Base-by-base conservation (phyloP, 2,888 invertebrate genomes). In the Syrphus vitripennis region DNA sequence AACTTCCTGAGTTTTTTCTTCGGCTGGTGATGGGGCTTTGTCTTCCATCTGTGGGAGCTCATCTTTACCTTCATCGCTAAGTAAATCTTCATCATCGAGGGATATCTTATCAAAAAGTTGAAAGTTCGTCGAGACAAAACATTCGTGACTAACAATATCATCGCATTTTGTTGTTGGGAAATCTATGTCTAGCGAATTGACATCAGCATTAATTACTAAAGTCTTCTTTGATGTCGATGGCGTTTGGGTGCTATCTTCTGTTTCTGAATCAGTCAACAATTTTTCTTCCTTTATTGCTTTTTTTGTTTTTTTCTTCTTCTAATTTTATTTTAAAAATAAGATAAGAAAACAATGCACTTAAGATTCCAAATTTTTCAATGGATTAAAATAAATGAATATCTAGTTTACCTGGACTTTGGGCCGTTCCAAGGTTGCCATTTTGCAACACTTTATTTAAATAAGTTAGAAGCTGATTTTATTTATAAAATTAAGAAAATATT, bases 341-440 rank as follows among this genome's bases (percentile, higher is more conserved):
- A 80, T 72, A 53, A 71, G 72, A 76, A 71, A 40, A 40, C 42
- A 71, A 78, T 63, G 61, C 31, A 61, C 55, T 48, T 59, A 21
- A 5, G 21, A 5, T 10, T 61, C 26, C 6, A 9, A 12, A 7
- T 37, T 37, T 45, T 14, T 19, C 12, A 10, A 26, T 26, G 34
- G 7, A 9, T n/a, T 34, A 78, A 77, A 21, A 14, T 3, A 29
- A 40, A 7, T 9, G 59, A 45, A 70, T 70, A 48, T 40, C 34
- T 12, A n/a, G 4, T 84, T 88, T 89, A 92, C 92, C 88, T 89
- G 89, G 75, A 90, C 90, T 88, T 90, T 91, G 16, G 92, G 90
- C 79, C 90, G 92, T 16, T 90, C 90, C 87, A 92, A 89, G 26
- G 92, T 92, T 50, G 92, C 92, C 92, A 92, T 92, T 79, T 87